Evolutionary conservation across 2,797 vertebrate species (phyloP).

Genomic region (Lerista edwardsae): DNA sequence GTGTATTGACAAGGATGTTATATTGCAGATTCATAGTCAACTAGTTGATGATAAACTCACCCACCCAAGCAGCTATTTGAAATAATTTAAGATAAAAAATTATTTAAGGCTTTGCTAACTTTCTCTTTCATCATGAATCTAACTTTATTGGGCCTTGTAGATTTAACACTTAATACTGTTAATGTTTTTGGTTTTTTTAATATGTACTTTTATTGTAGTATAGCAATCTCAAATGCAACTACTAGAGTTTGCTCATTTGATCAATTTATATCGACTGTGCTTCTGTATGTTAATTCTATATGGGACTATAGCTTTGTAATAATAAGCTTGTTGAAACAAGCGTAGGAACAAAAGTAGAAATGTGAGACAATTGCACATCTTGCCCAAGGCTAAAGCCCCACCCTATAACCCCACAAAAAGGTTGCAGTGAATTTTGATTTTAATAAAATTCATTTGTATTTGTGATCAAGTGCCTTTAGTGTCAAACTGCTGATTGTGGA

Average conservation of each 20-base stretch:
- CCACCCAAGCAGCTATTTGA: background rate
- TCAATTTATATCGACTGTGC: background rate
- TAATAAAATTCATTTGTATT: conserved; percentile 3
- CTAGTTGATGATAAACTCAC: background rate
- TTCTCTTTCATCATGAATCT: background rate
- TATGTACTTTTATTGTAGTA: background rate
- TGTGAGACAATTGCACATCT: conserved; percentile 47
- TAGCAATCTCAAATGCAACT: background rate
- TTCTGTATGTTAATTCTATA: background rate
- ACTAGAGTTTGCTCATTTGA: background rate
- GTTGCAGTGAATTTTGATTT: conserved; percentile 4
- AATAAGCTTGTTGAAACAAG: conserved; percentile 14
- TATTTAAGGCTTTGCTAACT: background rate
- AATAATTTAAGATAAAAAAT: background rate
- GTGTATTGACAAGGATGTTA: background rate
- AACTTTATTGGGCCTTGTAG: background rate
- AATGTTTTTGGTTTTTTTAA: background rate
- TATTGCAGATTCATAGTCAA: conserved; percentile 3
- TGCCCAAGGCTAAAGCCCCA: conserved; percentile 31
- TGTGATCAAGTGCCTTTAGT: conserved; percentile 50
- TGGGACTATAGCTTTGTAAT: background rate
- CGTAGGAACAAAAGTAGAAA: conserved; percentile 25
- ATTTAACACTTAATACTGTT: background rate
- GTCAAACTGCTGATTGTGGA: conserved; percentile 30
- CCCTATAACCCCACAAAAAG: background rate